Base-by-base conservation (phyloP, 2,888 invertebrate genomes). In the Drosophila antonietae region DNA sequence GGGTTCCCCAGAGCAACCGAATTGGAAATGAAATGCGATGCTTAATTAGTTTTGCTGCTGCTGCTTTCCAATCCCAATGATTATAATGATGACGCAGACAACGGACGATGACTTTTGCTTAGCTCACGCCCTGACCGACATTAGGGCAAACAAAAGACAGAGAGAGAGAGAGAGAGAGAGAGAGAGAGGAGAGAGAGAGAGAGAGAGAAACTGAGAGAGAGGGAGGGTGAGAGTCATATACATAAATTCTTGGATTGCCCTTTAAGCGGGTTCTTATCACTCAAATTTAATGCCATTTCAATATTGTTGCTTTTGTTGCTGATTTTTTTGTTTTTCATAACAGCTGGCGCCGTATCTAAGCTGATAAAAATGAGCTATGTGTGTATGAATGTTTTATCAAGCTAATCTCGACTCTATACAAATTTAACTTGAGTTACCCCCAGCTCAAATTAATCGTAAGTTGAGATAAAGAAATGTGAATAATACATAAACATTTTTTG, bases 1-100 rank as follows among this genome's bases (percentile, higher is more conserved):
- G 37, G 28, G 53, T 51, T 75, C 84, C 63, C 65, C 78, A 68
- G 75, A 70, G 68, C 58, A 51, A 69, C 68, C 64, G 71, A 72
- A 81, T 85, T 78, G 80, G 73, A 80, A 83, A 71, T 84, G 88
- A 86, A 86, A 86, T 88, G 83, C 82, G 88, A 86, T 89, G 85
- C 83, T 82, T 89, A 89, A 89, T 86, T 86, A 88, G 85, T 89
- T 86, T 83, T 80, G 46, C 60, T 39, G 53, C 46, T 67, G 51
- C 60, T 68, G 15, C 72, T 65, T 68, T 55, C 80, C 75, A 63
- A 71, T 64, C 49, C 66, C 52, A 67, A 73, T 73, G 64, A 80
- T 59, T 62, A 64, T 72, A 66, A 73, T 68, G 82, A 84, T 77
- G 80, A 66, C 69, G 79, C 79, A 65, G 61, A 52, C 60, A 58